Conservation (phyloP, 2,113 vertebrate species). For the Tricholaema leucomelas region DNA sequence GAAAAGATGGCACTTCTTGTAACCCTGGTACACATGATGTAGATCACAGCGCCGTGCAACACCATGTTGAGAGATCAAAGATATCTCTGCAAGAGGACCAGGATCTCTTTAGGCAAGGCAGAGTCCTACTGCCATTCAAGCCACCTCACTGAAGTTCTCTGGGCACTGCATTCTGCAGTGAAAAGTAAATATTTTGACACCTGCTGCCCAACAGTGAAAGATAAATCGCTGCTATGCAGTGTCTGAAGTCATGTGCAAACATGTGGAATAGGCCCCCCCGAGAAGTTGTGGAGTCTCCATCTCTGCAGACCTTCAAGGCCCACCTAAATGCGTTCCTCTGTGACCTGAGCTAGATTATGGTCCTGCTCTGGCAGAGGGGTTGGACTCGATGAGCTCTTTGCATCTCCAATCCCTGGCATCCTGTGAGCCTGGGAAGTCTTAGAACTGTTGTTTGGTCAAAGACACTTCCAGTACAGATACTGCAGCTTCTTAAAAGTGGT, state of each 20-base stretch:
- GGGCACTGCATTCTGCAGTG: neutral
- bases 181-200: neutral
- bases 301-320: too few species aligned
- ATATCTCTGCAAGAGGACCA: neutral
- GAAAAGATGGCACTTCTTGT: neutral
- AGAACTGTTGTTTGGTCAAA: neutral
- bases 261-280: too few species aligned
- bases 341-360: too few species aligned
- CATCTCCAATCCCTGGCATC: too few species aligned
- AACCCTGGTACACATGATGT: rapidly evolving
- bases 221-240: neutral
- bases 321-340: too few species aligned
- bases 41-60: neutral
- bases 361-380: too few species aligned
- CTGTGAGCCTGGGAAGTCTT: neutral
- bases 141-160: neutral
- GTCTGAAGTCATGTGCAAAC: neutral
- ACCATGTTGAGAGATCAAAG: neutral
- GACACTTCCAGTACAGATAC: neutral
- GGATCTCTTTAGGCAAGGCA: neutral
- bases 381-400: too few species aligned
- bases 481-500: neutral
- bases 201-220: neutral
- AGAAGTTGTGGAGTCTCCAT: too few species aligned
- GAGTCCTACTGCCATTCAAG: neutral